Percentiles rank a stretch among this genome's conserved stretches.
Conservation (phyloP, 2,113 vertebrate genomes). For the Turdus rufiventris region DNA sequence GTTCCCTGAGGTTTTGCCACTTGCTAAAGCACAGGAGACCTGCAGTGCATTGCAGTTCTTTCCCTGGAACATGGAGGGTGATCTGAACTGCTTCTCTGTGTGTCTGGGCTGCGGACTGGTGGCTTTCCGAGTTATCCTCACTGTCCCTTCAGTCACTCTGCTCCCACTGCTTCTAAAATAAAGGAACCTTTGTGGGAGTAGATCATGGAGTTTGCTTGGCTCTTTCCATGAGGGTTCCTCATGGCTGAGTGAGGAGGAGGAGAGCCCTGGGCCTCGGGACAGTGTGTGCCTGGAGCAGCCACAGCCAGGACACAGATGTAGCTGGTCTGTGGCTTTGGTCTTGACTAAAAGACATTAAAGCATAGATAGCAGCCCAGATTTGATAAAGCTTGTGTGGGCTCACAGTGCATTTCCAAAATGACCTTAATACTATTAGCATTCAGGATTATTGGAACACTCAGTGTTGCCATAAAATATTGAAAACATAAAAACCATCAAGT, state of each 20-base stretch:
- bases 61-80: not conserved
- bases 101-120: not conserved
- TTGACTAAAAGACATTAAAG: not conserved
- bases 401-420: not conserved
- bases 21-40: not conserved
- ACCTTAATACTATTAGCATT: not conserved
- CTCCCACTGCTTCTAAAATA: not conserved
- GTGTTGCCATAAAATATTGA: not conserved
- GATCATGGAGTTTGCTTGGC: not conserved
- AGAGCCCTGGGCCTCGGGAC: not conserved
- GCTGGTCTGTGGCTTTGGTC: not conserved
- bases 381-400: not conserved
- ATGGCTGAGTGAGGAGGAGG: not conserved
- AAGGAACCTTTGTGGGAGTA: not conserved
- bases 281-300: not conserved
- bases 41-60: not conserved
- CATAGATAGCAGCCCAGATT: not conserved
- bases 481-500: not conserved
- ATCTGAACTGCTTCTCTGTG: not conserved
- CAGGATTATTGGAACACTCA: not conserved
- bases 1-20: not conserved
- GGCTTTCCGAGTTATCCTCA: not conserved
- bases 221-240: not conserved
- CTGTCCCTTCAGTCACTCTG: not conserved
- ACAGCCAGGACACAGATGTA: not conserved